These are phyloP conservation scores for Vannuccia rotundouncinata DNA, from an alignment of 2,888 invertebrate species.

Conservation along the genomic window DNA sequence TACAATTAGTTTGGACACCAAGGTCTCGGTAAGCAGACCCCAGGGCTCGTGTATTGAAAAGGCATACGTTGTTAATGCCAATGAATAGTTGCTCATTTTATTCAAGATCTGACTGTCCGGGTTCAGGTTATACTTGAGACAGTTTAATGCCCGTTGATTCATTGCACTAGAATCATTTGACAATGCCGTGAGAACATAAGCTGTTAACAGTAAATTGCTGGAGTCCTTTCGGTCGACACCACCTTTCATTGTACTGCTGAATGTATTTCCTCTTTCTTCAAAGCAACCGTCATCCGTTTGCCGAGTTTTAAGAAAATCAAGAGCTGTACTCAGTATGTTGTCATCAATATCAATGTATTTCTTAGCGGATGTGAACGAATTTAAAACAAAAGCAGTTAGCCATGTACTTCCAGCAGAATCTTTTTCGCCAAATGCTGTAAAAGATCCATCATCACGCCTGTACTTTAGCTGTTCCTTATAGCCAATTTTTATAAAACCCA, in stretches of 20 bases:
- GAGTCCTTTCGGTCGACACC: constrained; percentile 59
- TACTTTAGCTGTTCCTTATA: constrained; percentile 1
- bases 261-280: background rate
- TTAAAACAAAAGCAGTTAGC: constrained; percentile 28
- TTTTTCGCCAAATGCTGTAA: constrained; percentile 22
- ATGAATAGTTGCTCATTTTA: background rate
- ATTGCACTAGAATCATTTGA: constrained; percentile 59
- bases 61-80: background rate
- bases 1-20: background rate
- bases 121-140: background rate
- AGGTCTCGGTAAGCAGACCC: background rate
- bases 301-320: background rate
- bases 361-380: background rate
- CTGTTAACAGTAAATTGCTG: constrained; percentile 68
- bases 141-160: constrained; percentile 42
- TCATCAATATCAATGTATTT: background rate
- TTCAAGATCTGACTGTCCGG: background rate
- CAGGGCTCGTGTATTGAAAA: background rate
- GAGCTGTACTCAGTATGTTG: background rate
- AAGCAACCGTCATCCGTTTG: constrained; percentile 3
- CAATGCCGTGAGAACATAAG: constrained; percentile 69
- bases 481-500: background rate
- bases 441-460: constrained; percentile 15
- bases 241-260: constrained; percentile 17
- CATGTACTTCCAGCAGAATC: constrained; percentile 28